Percentiles rank a stretch among this genome's conserved stretches.
Conservation (phyloP, 1,140 invertebrate species). For the Bombus confusus region DNA sequence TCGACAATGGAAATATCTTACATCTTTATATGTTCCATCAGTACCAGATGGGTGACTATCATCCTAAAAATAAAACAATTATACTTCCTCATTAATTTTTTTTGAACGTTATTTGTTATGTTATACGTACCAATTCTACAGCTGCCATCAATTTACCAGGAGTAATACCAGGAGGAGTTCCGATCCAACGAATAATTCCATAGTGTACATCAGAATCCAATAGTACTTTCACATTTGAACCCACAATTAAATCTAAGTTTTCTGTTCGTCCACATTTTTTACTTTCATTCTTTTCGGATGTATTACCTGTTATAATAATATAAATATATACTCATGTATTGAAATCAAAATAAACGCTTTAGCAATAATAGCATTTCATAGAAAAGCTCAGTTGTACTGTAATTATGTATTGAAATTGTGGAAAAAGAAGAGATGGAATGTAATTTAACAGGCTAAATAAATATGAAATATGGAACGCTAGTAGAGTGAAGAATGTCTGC, state of each 20-base stretch:
- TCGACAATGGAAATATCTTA: constrained; percentile 88
- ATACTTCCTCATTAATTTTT: neutral
- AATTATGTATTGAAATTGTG: neutral
- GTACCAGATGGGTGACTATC: constrained; percentile 84
- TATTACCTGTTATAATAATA: constrained; percentile 60
- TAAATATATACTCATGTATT: neutral
- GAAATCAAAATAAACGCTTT: neutral
- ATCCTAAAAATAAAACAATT: constrained; percentile 81
- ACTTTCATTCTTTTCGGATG: constrained; percentile 76
- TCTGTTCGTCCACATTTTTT: constrained; percentile 75
- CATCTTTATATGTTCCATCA: constrained; percentile 90
- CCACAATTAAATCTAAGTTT: constrained; percentile 85
- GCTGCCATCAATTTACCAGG: constrained; percentile 85
- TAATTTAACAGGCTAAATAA: neutral
- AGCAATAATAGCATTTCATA: neutral
- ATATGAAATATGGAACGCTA: constrained; percentile 13
- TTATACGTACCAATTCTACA: constrained; percentile 85
- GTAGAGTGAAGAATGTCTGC: constrained; percentile 8
- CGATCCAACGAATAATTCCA: constrained; percentile 95
- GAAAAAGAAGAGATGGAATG: neutral
- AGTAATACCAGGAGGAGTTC: constrained; percentile 81
- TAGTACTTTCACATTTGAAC: constrained; percentile 89
- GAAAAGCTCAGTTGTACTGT: neutral
- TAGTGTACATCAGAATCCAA: constrained; percentile 84
- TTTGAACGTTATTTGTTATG: neutral